These are phyloP conservation scores for Cryptus armator DNA, from an alignment of 2,888 invertebrate species.

Conservation along the genomic window DNA sequence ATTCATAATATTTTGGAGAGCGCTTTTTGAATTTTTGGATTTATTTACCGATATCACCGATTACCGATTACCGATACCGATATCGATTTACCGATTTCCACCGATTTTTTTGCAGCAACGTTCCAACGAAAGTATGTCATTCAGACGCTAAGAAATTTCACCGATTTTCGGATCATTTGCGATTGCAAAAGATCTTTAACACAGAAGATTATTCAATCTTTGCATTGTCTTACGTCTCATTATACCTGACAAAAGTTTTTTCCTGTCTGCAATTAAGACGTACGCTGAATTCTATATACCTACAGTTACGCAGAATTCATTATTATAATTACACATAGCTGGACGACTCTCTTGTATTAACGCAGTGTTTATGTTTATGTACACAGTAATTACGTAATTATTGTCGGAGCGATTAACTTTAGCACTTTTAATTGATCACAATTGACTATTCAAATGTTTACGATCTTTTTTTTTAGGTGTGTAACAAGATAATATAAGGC, in stretches of 20 bases:
- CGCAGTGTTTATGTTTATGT: constrained; percentile 41
- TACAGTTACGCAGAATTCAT: background rate
- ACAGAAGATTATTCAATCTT: background rate
- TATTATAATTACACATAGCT: constrained; percentile 7
- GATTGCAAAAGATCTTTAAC: too few relatives aligned
- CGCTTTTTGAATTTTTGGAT: too few relatives aligned
- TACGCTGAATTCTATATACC: background rate
- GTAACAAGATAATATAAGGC: background rate
- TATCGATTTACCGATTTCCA: too few relatives aligned
- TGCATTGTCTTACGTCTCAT: background rate
- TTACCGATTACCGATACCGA: too few relatives aligned
- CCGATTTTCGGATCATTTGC: background rate
- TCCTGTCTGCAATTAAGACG: background rate
- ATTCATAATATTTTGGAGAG: too few relatives aligned
- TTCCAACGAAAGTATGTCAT: too few relatives aligned
- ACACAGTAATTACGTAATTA: constrained; percentile 37
- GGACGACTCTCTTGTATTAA: constrained; percentile 46
- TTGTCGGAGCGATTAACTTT: constrained; percentile 14
- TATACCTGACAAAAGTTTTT: background rate
- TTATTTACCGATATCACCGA: too few relatives aligned
- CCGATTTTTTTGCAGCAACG: too few relatives aligned
- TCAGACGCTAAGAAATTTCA: background rate
- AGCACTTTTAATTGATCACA: background rate
- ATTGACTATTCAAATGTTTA: constrained; percentile 16
- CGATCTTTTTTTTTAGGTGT: constrained; percentile 2